A percentile compares a stretch with the other conserved stretches of the same genome.
Conservation (phyloP, 2,113 vertebrate species). For the Orthonyx spaldingii region DNA sequence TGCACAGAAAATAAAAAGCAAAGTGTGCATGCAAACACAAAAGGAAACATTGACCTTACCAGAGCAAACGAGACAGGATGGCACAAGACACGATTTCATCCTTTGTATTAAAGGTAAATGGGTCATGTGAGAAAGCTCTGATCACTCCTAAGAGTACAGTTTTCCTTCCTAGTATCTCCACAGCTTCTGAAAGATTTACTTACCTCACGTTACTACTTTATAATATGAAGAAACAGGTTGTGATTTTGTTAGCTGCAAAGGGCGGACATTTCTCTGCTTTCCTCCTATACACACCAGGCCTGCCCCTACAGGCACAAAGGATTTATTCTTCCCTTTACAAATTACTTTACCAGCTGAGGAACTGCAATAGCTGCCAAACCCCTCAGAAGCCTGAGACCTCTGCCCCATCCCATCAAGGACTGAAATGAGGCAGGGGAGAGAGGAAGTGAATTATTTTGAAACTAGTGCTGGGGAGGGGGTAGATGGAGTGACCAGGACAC, state of each 20-base stretch:
- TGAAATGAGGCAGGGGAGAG: not conserved
- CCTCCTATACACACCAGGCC: not conserved
- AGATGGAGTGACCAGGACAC: not conserved
- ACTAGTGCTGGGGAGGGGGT: not conserved
- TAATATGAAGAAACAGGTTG: not conserved
- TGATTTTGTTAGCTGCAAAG: not conserved
- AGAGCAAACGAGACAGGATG: not conserved
- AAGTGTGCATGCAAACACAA: not conserved
- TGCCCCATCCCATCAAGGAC: not conserved
- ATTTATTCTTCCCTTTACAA: slow-evolving; percentile 33
- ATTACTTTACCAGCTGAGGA: slow-evolving; percentile 32
- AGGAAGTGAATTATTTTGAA: not conserved
- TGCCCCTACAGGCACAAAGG: not conserved
- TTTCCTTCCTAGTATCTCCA: not conserved
- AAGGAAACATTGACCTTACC: not conserved
- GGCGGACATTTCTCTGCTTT: not conserved
- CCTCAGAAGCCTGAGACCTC: not conserved
- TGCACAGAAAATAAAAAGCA: not conserved
- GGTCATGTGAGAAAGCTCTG: not conserved
- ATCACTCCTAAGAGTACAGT: not conserved
- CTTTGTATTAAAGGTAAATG: not conserved
- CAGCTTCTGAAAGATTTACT: not conserved
- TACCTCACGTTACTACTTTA: not conserved
- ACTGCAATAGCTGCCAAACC: not conserved
- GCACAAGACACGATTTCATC: not conserved